These are phyloP conservation scores for Epistrophe grossulariae DNA, from an alignment of 2,888 invertebrate species.

Conservation along the genomic window DNA sequence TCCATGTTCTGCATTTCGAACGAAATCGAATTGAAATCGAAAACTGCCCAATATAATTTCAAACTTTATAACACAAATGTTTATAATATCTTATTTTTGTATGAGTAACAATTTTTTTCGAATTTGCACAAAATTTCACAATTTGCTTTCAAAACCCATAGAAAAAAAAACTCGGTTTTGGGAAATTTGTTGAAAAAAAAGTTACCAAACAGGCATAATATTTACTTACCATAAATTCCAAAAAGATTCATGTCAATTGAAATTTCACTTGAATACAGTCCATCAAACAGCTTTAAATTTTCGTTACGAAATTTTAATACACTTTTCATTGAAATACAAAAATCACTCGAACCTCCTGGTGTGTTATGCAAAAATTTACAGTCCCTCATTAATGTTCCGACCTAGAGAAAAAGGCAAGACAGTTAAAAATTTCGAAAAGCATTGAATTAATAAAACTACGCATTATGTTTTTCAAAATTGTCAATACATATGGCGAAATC, in stretches of 20 bases:
- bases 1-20: no score
- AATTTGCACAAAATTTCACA: no score
- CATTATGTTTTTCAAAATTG: neutral
- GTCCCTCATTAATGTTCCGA: neutral
- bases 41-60: no score
- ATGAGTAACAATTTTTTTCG: no score
- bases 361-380: neutral
- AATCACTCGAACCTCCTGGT: neutral
- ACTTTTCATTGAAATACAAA: constrained; percentile 1
- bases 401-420: neutral
- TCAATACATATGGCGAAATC: no score
- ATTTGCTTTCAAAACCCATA: no score
- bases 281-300: neutral
- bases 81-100: no score
- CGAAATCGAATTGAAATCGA: no score
- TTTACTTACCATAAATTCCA: neutral
- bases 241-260: neutral
- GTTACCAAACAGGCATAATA: no score
- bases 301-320: constrained; percentile 17
- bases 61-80: no score
- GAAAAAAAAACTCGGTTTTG: no score
- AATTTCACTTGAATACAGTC: neutral
- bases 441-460: neutral
- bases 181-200: no score
- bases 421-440: neutral